Conservation (phyloP, 2,888 invertebrate species). For the Anaspis maculata region DNA sequence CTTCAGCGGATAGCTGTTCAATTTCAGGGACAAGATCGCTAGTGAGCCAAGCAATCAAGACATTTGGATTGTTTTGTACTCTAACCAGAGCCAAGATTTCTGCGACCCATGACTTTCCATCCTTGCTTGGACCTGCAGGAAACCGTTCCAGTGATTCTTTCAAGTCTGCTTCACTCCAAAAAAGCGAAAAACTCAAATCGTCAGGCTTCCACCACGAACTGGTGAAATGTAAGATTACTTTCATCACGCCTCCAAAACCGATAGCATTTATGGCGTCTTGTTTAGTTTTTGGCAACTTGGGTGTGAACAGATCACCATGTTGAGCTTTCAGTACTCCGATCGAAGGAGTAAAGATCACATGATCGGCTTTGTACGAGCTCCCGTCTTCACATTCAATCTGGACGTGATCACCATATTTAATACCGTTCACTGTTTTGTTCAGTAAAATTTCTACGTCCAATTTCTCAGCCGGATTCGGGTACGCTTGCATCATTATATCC, state of each 20-base stretch:
- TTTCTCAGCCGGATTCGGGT: slow-evolving; percentile 17
- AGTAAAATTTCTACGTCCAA: slow-evolving; percentile 22
- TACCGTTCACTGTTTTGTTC: slow-evolving; percentile 19
- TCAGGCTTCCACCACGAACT: slow-evolving; percentile 20
- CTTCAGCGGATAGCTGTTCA: slow-evolving; percentile 49
- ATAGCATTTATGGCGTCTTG: slow-evolving; percentile 20
- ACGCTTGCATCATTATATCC: slow-evolving; percentile 48
- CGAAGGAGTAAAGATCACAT: slow-evolving; percentile 53
- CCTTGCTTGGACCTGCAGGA: slow-evolving; percentile 21
- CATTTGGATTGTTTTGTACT: slow-evolving; percentile 43
- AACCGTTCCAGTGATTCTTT: slow-evolving; percentile 22
- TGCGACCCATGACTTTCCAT: slow-evolving; percentile 17
- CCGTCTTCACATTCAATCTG: slow-evolving; percentile 44
- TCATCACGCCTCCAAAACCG: slow-evolving; percentile 23
- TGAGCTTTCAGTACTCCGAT: slow-evolving; percentile 24
- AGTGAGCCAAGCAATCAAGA: slow-evolving; percentile 58
- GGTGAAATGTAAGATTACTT: slow-evolving; percentile 21
- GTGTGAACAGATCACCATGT: slow-evolving; percentile 19
- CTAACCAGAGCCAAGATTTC: slow-evolving; percentile 6
- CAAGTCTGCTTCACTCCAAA: slow-evolving; percentile 23
- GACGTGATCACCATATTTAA: slow-evolving; percentile 7
- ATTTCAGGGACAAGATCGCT: slow-evolving; percentile 54
- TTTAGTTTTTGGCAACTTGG: slow-evolving; percentile 19
- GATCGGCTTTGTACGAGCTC: slow-evolving; percentile 44
- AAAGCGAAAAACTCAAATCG: slow-evolving; percentile 9